Conservation (phyloP, 1,140 invertebrate species). For the Cherax destructor region DNA sequence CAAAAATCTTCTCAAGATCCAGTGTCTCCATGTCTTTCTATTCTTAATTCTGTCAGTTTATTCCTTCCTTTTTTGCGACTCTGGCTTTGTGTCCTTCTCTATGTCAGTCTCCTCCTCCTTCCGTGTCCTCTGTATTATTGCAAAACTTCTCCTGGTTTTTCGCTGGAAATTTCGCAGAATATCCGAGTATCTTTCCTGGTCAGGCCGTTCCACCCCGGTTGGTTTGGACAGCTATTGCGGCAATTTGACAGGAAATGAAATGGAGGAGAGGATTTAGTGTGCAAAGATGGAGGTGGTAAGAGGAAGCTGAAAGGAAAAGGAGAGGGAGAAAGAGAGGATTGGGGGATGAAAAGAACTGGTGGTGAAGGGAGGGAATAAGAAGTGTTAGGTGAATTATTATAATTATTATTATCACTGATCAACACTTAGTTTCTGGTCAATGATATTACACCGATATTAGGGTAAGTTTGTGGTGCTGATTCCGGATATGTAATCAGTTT, state of each 20-base stretch:
- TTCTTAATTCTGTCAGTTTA: too few species aligned
- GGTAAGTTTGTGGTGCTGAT: too few species aligned
- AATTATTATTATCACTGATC: too few species aligned
- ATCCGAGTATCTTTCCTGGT: constrained; percentile 2
- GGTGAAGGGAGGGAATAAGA: not conserved
- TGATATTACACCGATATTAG: too few species aligned
- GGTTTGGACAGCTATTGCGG: constrained; percentile 10
- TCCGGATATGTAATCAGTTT: too few species aligned
- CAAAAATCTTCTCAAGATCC: too few species aligned
- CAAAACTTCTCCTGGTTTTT: not conserved
- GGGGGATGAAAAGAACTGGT: not conserved
- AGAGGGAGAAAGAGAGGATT: not conserved
- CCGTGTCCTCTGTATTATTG: not conserved
- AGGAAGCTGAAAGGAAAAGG: not conserved
- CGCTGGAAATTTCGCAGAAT: not conserved
- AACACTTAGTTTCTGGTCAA: too few species aligned
- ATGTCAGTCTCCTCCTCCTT: too few species aligned
- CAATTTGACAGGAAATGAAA: constrained; percentile 17
- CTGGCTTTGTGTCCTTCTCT: too few species aligned
- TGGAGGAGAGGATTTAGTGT: constrained; percentile 10
- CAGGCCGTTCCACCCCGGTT: not conserved
- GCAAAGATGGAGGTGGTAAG: not conserved
- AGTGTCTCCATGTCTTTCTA: too few species aligned
- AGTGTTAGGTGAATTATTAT: not conserved
- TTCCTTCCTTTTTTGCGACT: too few species aligned